These are phyloP conservation scores for Erebia aethiops DNA, from an alignment of 2,888 invertebrate species.

Conservation along the genomic window DNA sequence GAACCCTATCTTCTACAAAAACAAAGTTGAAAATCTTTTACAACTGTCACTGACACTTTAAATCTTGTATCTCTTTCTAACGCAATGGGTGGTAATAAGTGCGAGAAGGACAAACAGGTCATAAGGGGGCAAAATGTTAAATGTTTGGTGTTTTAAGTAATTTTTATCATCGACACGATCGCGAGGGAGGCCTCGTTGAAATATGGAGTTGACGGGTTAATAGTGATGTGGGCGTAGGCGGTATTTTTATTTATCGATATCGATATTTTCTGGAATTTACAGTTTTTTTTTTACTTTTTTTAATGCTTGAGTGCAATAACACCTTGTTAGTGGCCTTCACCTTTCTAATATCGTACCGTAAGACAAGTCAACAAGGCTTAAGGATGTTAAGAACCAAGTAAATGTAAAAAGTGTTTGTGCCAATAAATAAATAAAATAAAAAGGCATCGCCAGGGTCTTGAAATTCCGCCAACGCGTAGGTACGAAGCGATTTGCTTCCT, in stretches of 20 bases:
- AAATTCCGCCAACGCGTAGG: too few species aligned
- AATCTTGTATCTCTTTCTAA: constrained; percentile 47
- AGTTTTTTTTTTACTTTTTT: too few species aligned
- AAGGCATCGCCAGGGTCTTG: too few species aligned
- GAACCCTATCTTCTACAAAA: constrained; percentile 11
- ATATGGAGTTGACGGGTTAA: constrained; percentile 70
- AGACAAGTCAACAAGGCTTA: too few species aligned
- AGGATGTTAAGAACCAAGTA: too few species aligned
- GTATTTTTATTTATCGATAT: constrained; percentile 40
- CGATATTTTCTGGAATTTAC: constrained; percentile 43
- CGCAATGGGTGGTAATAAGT: constrained; percentile 40
- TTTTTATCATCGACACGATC: constrained; percentile 82
- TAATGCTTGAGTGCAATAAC: too few species aligned
- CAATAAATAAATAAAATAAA: too few species aligned
- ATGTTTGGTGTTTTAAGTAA: constrained; percentile 82
- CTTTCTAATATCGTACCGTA: too few species aligned
- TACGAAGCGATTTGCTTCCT: too few species aligned
- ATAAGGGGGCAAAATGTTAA: constrained; percentile 70
- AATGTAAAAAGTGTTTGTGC: too few species aligned
- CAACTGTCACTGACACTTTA: neutral
- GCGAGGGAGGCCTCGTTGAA: constrained; percentile 73
- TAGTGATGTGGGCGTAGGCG: constrained; percentile 55
- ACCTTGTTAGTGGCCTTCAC: too few species aligned
- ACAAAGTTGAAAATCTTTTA: constrained; percentile 14
- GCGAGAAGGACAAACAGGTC: constrained; percentile 58